phyloP scores from a whole-genome alignment of 2,797 vertebrate genomes.

The Oryzias dopingdopingensis region DNA sequence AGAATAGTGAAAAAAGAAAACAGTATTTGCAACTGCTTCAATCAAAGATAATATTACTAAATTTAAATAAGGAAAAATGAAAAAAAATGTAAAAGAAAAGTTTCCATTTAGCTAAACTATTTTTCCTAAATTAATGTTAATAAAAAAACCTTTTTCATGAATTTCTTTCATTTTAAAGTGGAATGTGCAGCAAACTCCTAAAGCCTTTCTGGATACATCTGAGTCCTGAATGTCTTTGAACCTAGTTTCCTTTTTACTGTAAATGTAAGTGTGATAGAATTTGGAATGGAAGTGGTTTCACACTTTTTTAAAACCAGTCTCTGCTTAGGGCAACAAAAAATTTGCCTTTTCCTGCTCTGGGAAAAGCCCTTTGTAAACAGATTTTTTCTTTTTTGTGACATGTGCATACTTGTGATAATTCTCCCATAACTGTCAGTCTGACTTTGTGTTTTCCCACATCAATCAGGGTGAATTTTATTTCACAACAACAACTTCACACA shows the following conservation, averaged over 20 bases:
- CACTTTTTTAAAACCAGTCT: constrained; percentile 10
- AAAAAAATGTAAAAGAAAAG: too few relatives aligned
- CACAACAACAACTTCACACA: constrained; percentile 16
- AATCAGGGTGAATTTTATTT: constrained; percentile 20
- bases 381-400: constrained; percentile 11
- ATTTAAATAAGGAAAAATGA: too few relatives aligned
- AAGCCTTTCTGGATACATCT: too few relatives aligned
- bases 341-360: constrained; percentile 1
- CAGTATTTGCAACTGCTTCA: too few relatives aligned
- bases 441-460: constrained; percentile 23
- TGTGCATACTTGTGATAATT: constrained; percentile 16
- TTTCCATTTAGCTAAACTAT: too few relatives aligned
- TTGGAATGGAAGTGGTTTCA: constrained; percentile 7
- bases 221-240: neutral
- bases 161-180: too few relatives aligned
- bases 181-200: too few relatives aligned
- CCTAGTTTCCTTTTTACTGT: neutral
- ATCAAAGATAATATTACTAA: too few relatives aligned
- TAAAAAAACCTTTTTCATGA: too few relatives aligned
- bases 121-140: too few relatives aligned
- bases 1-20: too few relatives aligned
- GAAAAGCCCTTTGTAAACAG: constrained; percentile 21
- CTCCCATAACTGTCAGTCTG: constrained; percentile 22
- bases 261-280: neutral
- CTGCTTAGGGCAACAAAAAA: constrained; percentile 21